phyloP scores from a whole-genome alignment of 2,888 invertebrate genomes.

The Incurvaria masculella region DNA sequence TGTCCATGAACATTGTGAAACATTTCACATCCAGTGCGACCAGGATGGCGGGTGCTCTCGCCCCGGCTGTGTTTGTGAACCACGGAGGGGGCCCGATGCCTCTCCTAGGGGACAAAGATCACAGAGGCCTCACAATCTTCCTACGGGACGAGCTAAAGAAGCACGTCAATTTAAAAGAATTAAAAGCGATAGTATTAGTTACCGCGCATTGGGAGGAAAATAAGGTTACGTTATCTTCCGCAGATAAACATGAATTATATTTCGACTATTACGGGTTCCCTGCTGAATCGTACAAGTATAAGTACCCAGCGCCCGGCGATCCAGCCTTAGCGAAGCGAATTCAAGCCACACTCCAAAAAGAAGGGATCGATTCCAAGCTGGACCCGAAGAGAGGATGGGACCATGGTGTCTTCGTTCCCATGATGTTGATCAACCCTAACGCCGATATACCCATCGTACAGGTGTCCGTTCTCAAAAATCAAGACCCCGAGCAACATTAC shows the following conservation, averaged over 20 bases:
- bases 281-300: constrained; percentile 42
- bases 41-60: constrained; percentile 35
- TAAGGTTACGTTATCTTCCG: constrained; percentile 42
- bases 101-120: constrained; percentile 40
- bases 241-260: constrained; percentile 36
- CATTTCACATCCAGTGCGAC: constrained; percentile 31
- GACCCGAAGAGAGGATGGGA: constrained; percentile 47
- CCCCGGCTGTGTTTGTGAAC: constrained; percentile 45
- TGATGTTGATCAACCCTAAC: constrained; percentile 43
- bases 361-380: constrained; percentile 35
- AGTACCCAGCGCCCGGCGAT: constrained; percentile 42
- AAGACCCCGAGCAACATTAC: constrained; percentile 38
- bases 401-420: constrained; percentile 50
- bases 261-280: constrained; percentile 51
- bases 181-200: constrained; percentile 43
- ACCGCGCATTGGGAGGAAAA: constrained; percentile 49
- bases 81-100: constrained; percentile 49
- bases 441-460: constrained; percentile 46
- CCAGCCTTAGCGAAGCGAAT: constrained; percentile 35
- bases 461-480: constrained; percentile 36
- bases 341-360: constrained; percentile 28
- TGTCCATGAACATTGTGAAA: constrained; percentile 45
- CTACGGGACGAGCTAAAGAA: constrained; percentile 39
- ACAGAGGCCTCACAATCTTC: constrained; percentile 35
- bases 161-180: constrained; percentile 33